Percentiles rank a stretch among this genome's conserved stretches.
Evolutionary conservation across 1,140 invertebrate genomes (phyloP).

Genomic region (Wasmannia auropunctata): DNA sequence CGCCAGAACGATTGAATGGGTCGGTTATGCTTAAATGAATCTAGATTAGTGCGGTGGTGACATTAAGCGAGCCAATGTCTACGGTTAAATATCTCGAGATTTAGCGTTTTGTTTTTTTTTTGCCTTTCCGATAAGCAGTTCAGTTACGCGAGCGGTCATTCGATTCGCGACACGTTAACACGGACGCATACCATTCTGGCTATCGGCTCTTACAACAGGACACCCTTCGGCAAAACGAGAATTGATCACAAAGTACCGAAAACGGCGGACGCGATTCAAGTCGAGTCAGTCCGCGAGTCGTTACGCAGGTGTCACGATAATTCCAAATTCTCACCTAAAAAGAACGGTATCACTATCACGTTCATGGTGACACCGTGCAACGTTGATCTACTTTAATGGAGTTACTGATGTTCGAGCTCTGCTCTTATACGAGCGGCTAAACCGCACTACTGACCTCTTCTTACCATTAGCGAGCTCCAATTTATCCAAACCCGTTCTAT

Average conservation of each 20-base stretch:
- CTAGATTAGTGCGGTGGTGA: slow-evolving; percentile 44
- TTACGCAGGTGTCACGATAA: background rate
- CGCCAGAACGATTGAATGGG: slow-evolving; percentile 53
- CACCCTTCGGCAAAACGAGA: background rate
- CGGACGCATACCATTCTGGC: background rate
- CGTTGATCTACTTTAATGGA: slow-evolving; percentile 66
- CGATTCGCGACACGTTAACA: background rate
- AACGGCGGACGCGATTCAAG: background rate
- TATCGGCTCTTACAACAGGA: background rate
- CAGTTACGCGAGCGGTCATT: background rate
- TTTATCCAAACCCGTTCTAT: slow-evolving; percentile 53
- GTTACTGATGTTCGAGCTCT: slow-evolving; percentile 62
- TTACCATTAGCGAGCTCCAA: slow-evolving; percentile 65
- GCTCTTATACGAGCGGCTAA: slow-evolving; percentile 69
- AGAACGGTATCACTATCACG: slow-evolving; percentile 64
- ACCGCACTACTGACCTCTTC: slow-evolving; percentile 72
- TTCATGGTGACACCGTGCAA: slow-evolving; percentile 64
- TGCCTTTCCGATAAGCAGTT: background rate
- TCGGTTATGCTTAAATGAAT: slow-evolving; percentile 47
- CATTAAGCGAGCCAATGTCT: background rate
- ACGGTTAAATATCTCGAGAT: slow-evolving; percentile 1
- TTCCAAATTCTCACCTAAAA: slow-evolving; percentile 60
- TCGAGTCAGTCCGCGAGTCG: background rate
- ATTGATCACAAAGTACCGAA: background rate
- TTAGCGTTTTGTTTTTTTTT: background rate